phyloP scores from a whole-genome alignment of 1,140 invertebrate genomes.

The Panagrolaimus sp. region DNA sequence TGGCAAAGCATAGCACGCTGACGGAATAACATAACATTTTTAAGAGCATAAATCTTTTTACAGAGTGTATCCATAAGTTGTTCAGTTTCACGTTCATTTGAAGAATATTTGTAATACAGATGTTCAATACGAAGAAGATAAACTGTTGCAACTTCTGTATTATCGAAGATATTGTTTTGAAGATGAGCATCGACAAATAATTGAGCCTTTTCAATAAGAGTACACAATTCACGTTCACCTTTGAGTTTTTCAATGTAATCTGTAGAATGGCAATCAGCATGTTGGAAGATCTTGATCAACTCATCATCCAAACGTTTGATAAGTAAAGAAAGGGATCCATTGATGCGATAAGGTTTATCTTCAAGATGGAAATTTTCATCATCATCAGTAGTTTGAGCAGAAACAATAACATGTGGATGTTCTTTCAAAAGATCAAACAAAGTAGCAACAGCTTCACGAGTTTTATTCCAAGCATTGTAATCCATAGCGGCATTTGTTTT shows the following conservation, averaged over 20 bases:
- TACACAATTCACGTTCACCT: slow-evolving; percentile 82
- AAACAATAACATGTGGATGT: slow-evolving; percentile 67
- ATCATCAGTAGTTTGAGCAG: slow-evolving; percentile 81
- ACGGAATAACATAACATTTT: slow-evolving; percentile 82
- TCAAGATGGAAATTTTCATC: slow-evolving; percentile 70
- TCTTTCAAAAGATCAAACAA: slow-evolving; percentile 63
- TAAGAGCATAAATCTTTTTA: slow-evolving; percentile 85
- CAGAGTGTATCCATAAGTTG: slow-evolving; percentile 86
- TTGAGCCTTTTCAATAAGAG: slow-evolving; percentile 79
- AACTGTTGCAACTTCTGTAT: slow-evolving; percentile 87
- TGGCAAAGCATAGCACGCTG: slow-evolving; percentile 95
- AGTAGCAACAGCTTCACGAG: slow-evolving; percentile 61
- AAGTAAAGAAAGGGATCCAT: slow-evolving; percentile 67
- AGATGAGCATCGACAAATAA: slow-evolving; percentile 48
- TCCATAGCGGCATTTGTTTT: slow-evolving; percentile 97
- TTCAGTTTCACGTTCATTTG: slow-evolving; percentile 66
- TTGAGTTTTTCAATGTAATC: slow-evolving; percentile 95
- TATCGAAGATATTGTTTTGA: slow-evolving; percentile 62
- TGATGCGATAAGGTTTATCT: slow-evolving; percentile 62
- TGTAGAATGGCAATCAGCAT: slow-evolving; percentile 89
- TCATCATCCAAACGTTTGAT: slow-evolving; percentile 74
- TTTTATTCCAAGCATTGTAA: slow-evolving; percentile 84
- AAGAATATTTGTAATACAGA: slow-evolving; percentile 79
- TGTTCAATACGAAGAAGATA: slow-evolving; percentile 94
- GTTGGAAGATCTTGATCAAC: slow-evolving; percentile 91